These are phyloP conservation scores for Cynocephalus volans DNA, from an alignment of 2,113 vertebrate species.

Conservation along the genomic window DNA sequence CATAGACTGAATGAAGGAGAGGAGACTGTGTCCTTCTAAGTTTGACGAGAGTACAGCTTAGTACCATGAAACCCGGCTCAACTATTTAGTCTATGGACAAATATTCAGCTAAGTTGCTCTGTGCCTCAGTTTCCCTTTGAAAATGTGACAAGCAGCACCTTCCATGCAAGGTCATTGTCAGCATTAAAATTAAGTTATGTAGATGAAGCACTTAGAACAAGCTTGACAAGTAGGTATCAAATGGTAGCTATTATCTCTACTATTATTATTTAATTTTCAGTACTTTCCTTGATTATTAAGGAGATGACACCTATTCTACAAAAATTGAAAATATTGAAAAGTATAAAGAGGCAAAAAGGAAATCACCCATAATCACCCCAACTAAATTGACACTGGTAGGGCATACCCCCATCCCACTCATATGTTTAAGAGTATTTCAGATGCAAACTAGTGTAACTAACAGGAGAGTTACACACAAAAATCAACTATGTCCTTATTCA, in stretches of 20 bases:
- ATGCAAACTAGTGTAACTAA: neutral
- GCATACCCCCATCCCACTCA: fast-evolving
- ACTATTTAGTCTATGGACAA: neutral
- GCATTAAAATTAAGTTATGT: neutral
- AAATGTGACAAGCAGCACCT: neutral
- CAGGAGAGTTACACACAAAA: neutral
- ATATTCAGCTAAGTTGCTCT: neutral
- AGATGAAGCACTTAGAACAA: neutral
- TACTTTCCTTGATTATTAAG: neutral
- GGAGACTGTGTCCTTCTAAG: neutral
- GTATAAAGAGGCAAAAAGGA: neutral
- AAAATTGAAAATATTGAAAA: neutral
- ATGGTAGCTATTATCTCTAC: neutral
- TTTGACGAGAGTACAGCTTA: neutral
- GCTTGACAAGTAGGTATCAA: neutral
- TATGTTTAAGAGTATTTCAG: slow-evolving; percentile 27
- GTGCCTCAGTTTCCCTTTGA: neutral
- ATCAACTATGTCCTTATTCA: neutral
- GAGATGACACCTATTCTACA: neutral
- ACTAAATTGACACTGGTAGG: neutral
- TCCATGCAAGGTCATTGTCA: neutral
- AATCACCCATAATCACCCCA: neutral
- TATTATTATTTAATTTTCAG: neutral
- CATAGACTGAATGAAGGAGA: neutral
- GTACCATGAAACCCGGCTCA: neutral